Percentiles rank a stretch among this genome's conserved stretches.
phyloP scores from a whole-genome alignment of 2,113 vertebrate genomes.

The Laticauda laticaudata region DNA sequence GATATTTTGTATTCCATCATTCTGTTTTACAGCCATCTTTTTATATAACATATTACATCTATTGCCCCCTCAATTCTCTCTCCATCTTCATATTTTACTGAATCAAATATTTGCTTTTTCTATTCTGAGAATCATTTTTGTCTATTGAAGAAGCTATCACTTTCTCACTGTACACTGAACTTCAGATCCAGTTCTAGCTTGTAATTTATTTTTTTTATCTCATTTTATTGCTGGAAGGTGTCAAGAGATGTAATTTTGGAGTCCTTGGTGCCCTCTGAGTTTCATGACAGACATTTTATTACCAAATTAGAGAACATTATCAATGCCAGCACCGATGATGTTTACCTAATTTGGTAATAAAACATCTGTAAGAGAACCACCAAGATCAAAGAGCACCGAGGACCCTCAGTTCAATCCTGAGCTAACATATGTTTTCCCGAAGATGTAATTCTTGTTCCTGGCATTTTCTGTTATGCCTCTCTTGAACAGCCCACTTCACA shows the following conservation, averaged over 20 bases:
- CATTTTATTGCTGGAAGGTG: neutral
- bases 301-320: neutral
- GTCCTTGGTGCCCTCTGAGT: neutral
- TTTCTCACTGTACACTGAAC: neutral
- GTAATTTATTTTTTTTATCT: neutral
- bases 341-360: neutral
- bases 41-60: accelerated
- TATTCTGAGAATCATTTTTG: neutral
- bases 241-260: neutral
- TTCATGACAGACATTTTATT: neutral
- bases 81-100: neutral
- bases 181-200: neutral
- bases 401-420: neutral
- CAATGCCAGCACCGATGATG: neutral
- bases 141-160: neutral
- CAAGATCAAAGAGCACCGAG: neutral
- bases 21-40: neutral
- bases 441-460: neutral
- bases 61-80: neutral
- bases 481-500: neutral
- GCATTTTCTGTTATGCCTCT: neutral
- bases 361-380: neutral
- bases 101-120: neutral
- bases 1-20: neutral
- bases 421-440: neutral